Conservation (phyloP, 2,113 vertebrate species). For the Copsychus sechellarum region DNA sequence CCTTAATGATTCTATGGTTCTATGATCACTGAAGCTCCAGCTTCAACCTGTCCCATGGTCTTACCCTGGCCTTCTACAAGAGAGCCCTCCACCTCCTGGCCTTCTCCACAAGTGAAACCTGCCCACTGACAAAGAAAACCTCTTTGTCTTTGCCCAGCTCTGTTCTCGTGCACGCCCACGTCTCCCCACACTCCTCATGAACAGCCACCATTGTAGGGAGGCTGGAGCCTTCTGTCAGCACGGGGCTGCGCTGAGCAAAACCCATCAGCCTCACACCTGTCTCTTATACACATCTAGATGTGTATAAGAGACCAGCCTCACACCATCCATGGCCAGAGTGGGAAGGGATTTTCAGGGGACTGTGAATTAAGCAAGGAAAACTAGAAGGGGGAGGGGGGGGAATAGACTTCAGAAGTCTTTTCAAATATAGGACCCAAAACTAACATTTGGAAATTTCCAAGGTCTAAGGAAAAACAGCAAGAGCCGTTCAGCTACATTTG, state of each 20-base stretch:
- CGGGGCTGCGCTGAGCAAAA: not conserved
- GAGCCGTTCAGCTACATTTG: constrained; percentile 48
- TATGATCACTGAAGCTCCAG: not conserved
- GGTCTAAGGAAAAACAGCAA: constrained; percentile 36
- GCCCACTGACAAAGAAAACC: not conserved
- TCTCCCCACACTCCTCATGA: not conserved
- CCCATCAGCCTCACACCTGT: not conserved
- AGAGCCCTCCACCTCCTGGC: not conserved
- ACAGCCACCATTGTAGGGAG: not conserved
- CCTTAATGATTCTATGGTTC: not conserved
- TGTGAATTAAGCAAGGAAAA: not conserved
- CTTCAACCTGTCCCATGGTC: not conserved
- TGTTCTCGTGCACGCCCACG: not conserved
- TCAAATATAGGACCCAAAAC: constrained; percentile 29
- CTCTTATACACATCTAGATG: no score
- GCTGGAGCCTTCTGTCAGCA: not conserved
- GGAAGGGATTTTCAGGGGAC: not conserved
- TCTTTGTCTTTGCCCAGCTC: not conserved
- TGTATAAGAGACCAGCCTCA: no score
- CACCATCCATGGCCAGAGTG: not conserved
- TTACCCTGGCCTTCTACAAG: not conserved
- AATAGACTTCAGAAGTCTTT: constrained; percentile 8
- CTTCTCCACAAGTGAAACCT: not conserved
- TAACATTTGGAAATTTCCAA: constrained; percentile 55
- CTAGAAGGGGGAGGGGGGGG: not conserved